Evolutionary conservation across 2,113 vertebrate species (phyloP).

Genomic region (Cygnus atratus): DNA sequence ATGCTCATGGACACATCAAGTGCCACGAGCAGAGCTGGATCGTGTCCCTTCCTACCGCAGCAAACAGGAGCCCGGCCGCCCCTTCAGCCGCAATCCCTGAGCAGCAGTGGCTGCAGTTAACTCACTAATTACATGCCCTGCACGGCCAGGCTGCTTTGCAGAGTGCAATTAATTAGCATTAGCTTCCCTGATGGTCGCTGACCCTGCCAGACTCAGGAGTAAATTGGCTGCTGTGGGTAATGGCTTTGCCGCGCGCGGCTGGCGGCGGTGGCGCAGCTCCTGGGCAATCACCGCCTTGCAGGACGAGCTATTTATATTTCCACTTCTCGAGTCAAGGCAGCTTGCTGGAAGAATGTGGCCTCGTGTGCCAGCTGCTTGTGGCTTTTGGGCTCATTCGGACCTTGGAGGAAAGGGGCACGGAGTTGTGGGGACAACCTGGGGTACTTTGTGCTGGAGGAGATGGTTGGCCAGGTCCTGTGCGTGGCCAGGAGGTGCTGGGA

Average conservation of each 20-base stretch:
- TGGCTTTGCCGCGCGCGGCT: not conserved
- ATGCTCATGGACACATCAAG: fast-evolving
- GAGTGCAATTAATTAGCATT: constrained; percentile 20
- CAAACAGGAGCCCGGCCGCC: fast-evolving
- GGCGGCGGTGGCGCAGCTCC: not conserved
- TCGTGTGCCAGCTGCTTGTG: not conserved
- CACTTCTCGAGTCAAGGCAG: not conserved
- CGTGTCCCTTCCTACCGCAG: fast-evolving
- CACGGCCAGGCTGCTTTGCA: not conserved
- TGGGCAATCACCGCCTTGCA: not conserved
- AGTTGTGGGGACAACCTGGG: not conserved
- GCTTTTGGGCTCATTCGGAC: not conserved
- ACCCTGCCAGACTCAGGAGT: not conserved
- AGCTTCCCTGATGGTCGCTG: not conserved
- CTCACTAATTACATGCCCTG: not conserved
- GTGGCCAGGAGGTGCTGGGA: fast-evolving
- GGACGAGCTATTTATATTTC: not conserved
- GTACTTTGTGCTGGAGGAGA: not conserved
- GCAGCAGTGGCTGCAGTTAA: fast-evolving
- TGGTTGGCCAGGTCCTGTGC: fast-evolving
- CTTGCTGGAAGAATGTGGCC: not conserved
- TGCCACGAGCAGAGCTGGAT: not conserved
- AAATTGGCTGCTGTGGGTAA: constrained; percentile 1
- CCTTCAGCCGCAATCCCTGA: not conserved
- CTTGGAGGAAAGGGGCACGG: not conserved